Conservation (phyloP, 2,113 vertebrate genomes). For the Leiothrix lutea region DNA sequence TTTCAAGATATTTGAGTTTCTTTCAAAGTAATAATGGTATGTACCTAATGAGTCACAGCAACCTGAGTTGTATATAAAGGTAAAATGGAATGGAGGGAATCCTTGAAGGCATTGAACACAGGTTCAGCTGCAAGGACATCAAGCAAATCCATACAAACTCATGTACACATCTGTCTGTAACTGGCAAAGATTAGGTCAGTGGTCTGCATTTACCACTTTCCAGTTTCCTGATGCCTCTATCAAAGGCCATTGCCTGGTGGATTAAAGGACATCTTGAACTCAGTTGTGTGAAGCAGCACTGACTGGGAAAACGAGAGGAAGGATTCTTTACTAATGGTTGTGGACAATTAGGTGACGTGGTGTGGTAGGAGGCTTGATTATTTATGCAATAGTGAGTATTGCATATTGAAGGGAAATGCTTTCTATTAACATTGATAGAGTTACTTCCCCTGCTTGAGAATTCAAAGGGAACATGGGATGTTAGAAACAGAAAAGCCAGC, state of each 20-base stretch:
- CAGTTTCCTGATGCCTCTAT: background rate
- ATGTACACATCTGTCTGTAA: background rate
- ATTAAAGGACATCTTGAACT: background rate
- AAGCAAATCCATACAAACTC: background rate
- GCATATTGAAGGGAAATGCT: background rate
- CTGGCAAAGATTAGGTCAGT: background rate
- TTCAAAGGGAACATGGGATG: background rate
- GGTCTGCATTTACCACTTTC: background rate
- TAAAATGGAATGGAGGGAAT: background rate
- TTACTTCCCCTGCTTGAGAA: background rate
- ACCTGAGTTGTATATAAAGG: background rate
- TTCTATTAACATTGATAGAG: background rate
- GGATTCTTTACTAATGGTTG: background rate
- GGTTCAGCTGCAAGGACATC: background rate
- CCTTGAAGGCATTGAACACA: background rate
- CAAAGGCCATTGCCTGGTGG: background rate
- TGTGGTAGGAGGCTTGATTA: background rate
- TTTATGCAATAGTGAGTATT: background rate
- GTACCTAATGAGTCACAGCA: background rate
- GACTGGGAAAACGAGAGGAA: background rate
- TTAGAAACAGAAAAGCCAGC: background rate
- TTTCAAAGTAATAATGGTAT: background rate
- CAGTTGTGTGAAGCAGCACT: background rate
- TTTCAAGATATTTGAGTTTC: background rate
- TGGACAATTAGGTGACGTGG: background rate